A percentile compares a stretch with the other conserved stretches of the same genome.
These are phyloP conservation scores for Auanema freiburgensis DNA, from an alignment of 2,888 invertebrate species.

Conservation along the genomic window DNA sequence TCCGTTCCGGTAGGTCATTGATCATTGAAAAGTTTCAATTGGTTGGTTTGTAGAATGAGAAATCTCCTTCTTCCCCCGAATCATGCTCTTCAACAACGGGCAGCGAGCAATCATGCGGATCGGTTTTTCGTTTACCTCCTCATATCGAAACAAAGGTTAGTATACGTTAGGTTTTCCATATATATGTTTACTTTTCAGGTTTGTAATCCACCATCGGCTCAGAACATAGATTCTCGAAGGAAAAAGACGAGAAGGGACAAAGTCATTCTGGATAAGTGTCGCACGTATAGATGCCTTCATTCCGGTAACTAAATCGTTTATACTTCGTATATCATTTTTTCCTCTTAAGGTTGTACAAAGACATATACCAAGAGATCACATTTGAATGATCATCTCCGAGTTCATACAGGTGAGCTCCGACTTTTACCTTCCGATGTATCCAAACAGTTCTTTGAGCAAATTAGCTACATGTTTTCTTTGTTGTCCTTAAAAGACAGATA, in stretches of 20 bases:
- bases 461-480: no score
- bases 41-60: no score
- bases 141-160: slow-evolving; percentile 20
- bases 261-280: slow-evolving; percentile 36
- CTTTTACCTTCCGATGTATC: not conserved
- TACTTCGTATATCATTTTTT: not conserved
- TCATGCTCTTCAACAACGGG: slow-evolving; percentile 17
- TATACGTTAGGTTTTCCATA: not conserved
- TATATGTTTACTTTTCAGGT: slow-evolving; percentile 11
- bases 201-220: slow-evolving; percentile 18
- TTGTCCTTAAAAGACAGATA: no score
- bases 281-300: slow-evolving; percentile 42
- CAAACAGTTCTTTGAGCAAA: not conserved
- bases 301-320: slow-evolving; percentile 26
- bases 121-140: slow-evolving; percentile 7
- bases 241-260: slow-evolving; percentile 29
- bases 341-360: slow-evolving; percentile 53
- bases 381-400: slow-evolving; percentile 57
- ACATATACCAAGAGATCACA: slow-evolving; percentile 61
- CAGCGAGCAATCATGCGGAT: slow-evolving; percentile 11
- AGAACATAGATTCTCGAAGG: slow-evolving; percentile 10
- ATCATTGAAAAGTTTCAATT: no score
- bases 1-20: no score
- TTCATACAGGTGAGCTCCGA: slow-evolving; percentile 56
- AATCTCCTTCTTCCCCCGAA: slow-evolving; percentile 15